Evolutionary conservation across 2,888 invertebrate species (phyloP), one percentile per base, ranked within the genome.

Genomic region (Thymelicus acteon): DNA sequence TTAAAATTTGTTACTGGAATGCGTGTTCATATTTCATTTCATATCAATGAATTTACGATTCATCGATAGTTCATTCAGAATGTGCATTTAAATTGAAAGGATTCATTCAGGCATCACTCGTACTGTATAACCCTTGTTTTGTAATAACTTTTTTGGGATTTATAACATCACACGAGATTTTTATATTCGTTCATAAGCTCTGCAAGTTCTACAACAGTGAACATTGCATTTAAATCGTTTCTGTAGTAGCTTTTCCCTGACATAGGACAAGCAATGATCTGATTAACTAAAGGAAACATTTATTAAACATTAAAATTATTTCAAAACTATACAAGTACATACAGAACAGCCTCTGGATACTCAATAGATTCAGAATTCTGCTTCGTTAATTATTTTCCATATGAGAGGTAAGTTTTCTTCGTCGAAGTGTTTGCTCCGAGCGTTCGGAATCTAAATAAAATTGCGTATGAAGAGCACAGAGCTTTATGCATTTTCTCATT

Each of bases 371-470:
- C 19, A 52, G 19, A 52, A 6, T 52, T 19, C 49, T 19, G 44
- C 44, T 12, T 44, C 44, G 4, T 19, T 52, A 19, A 15, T 52
- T 52, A 52, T 19, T 7, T 52, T 52, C 15, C 2, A 52, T 7
- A 19, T 52, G 19, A 19, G n/a, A 49, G 48, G 48, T 49, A n/a
- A 52, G 6, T 44, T 44, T 44, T 44, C 2, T 44, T 8, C 12
- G 47, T 67, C 39, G 39, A 67, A 39, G 37, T 15, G 15, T 49
- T 49, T 60, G 60, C 10, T 8, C n/a, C 49, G 40, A 24, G 65
- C 24, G 15, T 24, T n/a, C 7, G 40, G 44, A 24, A n/a, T 49
- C 67, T 60, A 49, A 67, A 67, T 61, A 61, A 44, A 67, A 15
- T 52, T 52, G 67, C 44, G 37, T 44, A 31, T 31, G 40, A 48